Evolutionary conservation across 1,140 invertebrate species (phyloP), one percentile per base, ranked within the genome.

Genomic region (Drosophila micromelanica): DNA sequence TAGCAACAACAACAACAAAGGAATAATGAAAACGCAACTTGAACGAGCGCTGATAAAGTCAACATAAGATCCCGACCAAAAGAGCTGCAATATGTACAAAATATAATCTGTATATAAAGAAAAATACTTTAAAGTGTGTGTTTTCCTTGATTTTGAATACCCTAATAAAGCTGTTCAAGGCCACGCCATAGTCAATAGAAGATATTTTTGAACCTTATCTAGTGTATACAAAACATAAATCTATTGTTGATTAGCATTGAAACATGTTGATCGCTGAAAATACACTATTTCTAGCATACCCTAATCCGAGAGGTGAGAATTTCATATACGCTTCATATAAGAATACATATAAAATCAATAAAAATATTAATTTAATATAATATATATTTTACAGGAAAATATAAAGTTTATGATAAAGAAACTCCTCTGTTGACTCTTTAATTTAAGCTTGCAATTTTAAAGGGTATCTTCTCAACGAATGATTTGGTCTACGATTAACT

Each of bases 31-130:
- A 68, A 51, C 32, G 45, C 37, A 49, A 68, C 23, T 30, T 17
- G 27, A 65, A 45, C 37, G 57, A 60, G 32, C 45, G 32, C 45
- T 74, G 57, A 55, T 55, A 57, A 63, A 70, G 67, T 62, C 65
- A 43, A 69, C 57, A 46, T 15, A 23, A 43, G 40, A 43, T n/a
- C n/a, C 15, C 52, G 30, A 7, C 13, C 11, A 55, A 11, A 45
- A 59, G 27, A 59, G 6, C 27, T 27, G 5, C 2, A 27, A 2
- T 27, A 27, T 61, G 17, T 30, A 61, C 3, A 23, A 20, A 2
- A 35, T 5, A 49, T 45, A 45, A 45, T 45, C 42, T 17, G 15
- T 17, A 40, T 40, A 40, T 40, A n/a, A 13, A 40, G 38, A 15
- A 15, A 15, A 15, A 5, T 32, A 15, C 7, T 51, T 51, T 51